These are phyloP conservation scores for Ammodytes dubius DNA, from an alignment of 2,113 vertebrate species.

Conservation along the genomic window DNA sequence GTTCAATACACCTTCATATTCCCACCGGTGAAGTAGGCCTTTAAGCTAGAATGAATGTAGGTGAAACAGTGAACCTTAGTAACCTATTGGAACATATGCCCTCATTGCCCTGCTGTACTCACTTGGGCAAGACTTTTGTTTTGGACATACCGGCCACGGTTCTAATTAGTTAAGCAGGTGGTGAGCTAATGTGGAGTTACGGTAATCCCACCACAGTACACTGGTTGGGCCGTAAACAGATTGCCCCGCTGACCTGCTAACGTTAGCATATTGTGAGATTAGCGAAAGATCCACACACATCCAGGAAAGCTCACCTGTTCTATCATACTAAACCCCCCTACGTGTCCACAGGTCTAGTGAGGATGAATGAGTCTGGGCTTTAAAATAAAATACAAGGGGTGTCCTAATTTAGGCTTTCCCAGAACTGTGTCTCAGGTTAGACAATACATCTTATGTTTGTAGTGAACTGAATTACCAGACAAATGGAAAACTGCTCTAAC, in stretches of 20 bases:
- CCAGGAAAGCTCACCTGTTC: slow-evolving; percentile 65
- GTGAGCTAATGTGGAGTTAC: slow-evolving; percentile 42
- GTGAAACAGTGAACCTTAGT: background rate
- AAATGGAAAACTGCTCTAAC: background rate
- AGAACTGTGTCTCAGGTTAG: background rate
- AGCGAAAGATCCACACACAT: slow-evolving; percentile 42
- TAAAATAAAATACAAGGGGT: slow-evolving; percentile 8
- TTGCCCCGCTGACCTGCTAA: slow-evolving; percentile 66
- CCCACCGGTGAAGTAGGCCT: too few relatives aligned
- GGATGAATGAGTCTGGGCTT: slow-evolving; percentile 44
- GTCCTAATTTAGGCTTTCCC: background rate
- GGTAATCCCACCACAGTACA: slow-evolving; percentile 37
- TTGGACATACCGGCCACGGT: slow-evolving; percentile 31
- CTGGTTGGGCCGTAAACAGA: slow-evolving; percentile 52
- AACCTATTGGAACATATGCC: slow-evolving; percentile 59
- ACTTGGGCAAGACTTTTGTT: slow-evolving; percentile 35
- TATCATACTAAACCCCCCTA: slow-evolving; percentile 32
- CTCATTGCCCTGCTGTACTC: background rate
- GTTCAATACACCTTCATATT: too few relatives aligned
- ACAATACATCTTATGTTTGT: background rate
- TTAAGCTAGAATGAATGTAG: too few relatives aligned
- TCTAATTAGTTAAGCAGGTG: slow-evolving; percentile 49
- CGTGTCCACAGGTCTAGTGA: slow-evolving; percentile 24
- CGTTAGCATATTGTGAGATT: slow-evolving; percentile 70
- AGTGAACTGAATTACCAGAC: background rate